Evolutionary conservation across 2,888 invertebrate species (phyloP), one percentile per base, ranked within the genome.

Genomic region (Acronicta aceris): DNA sequence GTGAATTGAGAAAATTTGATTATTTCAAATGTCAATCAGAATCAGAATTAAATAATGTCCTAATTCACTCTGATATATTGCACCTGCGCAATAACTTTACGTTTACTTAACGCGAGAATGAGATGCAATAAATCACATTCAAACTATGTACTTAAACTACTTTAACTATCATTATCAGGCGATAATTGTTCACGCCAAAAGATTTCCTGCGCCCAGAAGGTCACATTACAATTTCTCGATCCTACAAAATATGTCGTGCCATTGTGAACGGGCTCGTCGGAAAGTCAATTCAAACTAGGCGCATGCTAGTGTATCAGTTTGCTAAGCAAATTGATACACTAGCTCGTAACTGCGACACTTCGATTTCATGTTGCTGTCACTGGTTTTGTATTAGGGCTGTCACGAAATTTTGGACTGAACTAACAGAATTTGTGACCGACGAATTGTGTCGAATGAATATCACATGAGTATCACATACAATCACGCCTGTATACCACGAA

Each of bases 311-410:
- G 65, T 49, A n/a, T 65, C 59, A 56, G 59, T 71, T 69, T 59
- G 71, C n/a, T 55, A 64, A 49, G 59, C 55, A 71, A 69, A 65
- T 69, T 65, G 59, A 69, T 65, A 65, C 59, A 16, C 58, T 13
- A 36, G 43, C 38, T 55, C 27, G 15, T 25, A 46, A 25, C 15
- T 21, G 43, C 42, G 59, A 69, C 65, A 71, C 16, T 55, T 59
- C 52, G 17, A 69, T 69, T 62, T 65, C 1, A 38, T 43, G 55
- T 53, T 48, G 15, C 36, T 7, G 40, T 25, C 36, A 12, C 21
- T 45, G 41, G 43, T 51, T 55, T 17, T 9, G 0, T 17, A 56
- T 5, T 60, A 48, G 40, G 21, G 12, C 6, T 42, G 52, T 6
- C 10, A 38, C 38, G 13, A 36, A 13, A 36, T 36, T 36, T 13